Conservation (phyloP, 2,888 invertebrate species). For the Mycalesis mineus region DNA sequence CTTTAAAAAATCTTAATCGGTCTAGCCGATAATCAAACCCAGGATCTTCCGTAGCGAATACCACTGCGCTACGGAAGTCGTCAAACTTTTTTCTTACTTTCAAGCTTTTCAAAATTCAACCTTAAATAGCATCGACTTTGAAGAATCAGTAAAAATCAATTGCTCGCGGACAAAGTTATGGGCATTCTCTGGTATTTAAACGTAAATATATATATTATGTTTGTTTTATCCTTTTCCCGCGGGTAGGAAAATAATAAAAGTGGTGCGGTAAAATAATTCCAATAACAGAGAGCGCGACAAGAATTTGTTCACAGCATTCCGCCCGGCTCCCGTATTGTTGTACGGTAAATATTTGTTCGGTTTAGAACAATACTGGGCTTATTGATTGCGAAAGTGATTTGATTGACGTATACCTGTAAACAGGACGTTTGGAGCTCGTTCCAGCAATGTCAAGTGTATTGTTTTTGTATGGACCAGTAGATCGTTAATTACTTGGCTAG, state of each 20-base stretch:
- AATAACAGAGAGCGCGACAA: not conserved
- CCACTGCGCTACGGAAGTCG: too few species aligned
- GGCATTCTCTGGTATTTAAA: too few species aligned
- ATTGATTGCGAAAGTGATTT: not conserved
- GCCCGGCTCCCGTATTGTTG: not conserved
- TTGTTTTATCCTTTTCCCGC: not conserved
- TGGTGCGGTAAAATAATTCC: not conserved
- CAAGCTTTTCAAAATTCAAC: too few species aligned
- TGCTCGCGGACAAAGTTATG: too few species aligned
- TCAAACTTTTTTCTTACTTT: too few species aligned
- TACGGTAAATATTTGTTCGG: not conserved
- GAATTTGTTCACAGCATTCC: not conserved
- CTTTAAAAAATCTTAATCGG: too few species aligned
- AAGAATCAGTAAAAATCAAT: too few species aligned
- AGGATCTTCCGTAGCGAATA: too few species aligned
- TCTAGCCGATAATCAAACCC: too few species aligned
- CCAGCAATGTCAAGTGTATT: not conserved
- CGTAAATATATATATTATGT: not conserved
- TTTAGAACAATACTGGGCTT: not conserved
- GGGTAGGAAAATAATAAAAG: conserved; percentile 1
- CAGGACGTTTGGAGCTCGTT: not conserved
- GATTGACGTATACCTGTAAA: not conserved
- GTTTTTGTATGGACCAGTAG: not conserved
- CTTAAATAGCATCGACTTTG: too few species aligned
- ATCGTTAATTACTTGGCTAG: not conserved